Evolutionary conservation across 2,888 invertebrate species (phyloP).

Genomic region (Odiellus spinosus): DNA sequence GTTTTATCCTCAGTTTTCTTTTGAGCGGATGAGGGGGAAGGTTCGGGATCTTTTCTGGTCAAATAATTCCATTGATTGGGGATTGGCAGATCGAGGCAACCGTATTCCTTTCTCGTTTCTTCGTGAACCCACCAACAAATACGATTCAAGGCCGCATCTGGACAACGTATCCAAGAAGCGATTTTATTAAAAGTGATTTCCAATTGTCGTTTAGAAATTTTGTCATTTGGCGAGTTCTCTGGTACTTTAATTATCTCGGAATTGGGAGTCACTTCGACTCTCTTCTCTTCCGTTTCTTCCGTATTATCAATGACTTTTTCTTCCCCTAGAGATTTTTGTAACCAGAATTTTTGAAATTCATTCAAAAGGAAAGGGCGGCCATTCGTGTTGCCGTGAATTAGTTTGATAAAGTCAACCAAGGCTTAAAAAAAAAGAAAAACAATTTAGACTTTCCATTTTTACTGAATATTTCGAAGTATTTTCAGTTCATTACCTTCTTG

Average conservation of each 20-base stretch:
- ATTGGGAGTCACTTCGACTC: slow-evolving; percentile 13
- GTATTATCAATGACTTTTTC: slow-evolving; percentile 22
- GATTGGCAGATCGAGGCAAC: slow-evolving; percentile 34
- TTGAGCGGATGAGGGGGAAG: neutral
- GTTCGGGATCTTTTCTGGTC: neutral
- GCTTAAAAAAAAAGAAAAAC: slow-evolving; percentile 28
- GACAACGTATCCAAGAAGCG: slow-evolving; percentile 42
- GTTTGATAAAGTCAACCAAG: slow-evolving; percentile 44
- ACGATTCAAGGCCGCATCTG: slow-evolving; percentile 39
- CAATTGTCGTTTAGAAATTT: slow-evolving; percentile 12
- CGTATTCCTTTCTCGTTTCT: slow-evolving; percentile 39
- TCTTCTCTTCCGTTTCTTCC: slow-evolving; percentile 22
- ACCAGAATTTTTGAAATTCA: slow-evolving; percentile 45
- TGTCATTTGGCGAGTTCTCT: neutral
- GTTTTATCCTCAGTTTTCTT: no score
- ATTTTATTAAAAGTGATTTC: slow-evolving; percentile 38
- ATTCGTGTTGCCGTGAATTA: slow-evolving; percentile 49
- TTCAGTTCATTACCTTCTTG: no score
- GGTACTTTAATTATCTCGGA: neutral
- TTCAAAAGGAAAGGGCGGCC: slow-evolving; percentile 41
- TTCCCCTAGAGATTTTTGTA: slow-evolving; percentile 29
- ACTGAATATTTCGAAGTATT: no score
- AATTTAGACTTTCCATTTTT: no score
- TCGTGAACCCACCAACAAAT: slow-evolving; percentile 49
- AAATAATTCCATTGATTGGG: slow-evolving; percentile 42